phyloP scores from a whole-genome alignment of 2,113 vertebrate genomes.

The Stercorarius parasiticus region DNA sequence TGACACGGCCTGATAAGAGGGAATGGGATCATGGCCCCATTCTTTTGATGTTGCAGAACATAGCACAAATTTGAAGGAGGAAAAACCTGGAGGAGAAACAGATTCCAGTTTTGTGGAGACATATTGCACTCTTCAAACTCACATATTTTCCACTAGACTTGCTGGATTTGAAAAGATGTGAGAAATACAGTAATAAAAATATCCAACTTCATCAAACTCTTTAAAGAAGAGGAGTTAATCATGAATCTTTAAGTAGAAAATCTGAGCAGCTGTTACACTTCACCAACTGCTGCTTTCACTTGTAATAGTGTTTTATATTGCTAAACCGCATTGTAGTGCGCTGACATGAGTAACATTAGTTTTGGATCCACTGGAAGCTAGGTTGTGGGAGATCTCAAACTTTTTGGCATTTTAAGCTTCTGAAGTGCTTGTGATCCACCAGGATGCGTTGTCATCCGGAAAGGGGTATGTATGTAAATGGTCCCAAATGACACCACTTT shows the following conservation, averaged over 20 bases:
- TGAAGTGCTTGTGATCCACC: conserved; percentile 15
- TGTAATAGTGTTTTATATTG: conserved; percentile 46
- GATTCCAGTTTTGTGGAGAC: conserved; percentile 1
- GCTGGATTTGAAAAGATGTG: conserved; percentile 54
- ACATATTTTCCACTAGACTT: conserved; percentile 44
- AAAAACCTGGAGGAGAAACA: conserved; percentile 18
- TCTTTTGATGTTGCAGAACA: neutral
- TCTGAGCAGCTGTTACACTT: conserved; percentile 66
- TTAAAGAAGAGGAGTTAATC: conserved; percentile 54
- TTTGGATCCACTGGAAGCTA: neutral
- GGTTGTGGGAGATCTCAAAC: conserved; percentile 1
- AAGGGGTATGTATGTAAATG: neutral
- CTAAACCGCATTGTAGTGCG: conserved; percentile 4
- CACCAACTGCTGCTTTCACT: conserved; percentile 51
- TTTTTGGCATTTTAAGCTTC: conserved; percentile 18
- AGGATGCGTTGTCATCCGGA: neutral
- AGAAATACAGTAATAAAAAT: conserved; percentile 55
- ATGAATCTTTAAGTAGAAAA: conserved; percentile 66
- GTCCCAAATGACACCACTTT: neutral
- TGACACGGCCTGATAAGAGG: neutral
- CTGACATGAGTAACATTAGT: neutral
- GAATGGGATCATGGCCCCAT: neutral
- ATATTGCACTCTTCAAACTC: neutral
- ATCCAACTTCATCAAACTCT: conserved; percentile 35
- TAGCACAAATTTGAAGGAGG: neutral